These are phyloP conservation scores for Furcula furcula DNA, from an alignment of 2,888 invertebrate genomes.

Conservation along the genomic window DNA sequence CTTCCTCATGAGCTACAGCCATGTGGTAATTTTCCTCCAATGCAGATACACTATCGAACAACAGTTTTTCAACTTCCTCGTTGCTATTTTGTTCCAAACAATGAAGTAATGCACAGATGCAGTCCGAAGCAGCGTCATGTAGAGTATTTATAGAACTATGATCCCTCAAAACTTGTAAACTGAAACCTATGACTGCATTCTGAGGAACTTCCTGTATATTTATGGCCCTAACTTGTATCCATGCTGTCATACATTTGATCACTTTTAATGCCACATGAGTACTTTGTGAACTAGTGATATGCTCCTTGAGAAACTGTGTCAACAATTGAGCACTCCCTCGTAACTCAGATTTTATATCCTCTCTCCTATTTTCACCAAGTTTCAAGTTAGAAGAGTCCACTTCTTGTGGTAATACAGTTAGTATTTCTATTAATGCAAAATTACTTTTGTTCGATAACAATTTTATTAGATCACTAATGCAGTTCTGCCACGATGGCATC, in stretches of 20 bases:
- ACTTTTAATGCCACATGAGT: constrained; percentile 87
- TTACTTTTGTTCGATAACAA: constrained; percentile 87
- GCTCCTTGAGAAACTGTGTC: constrained; percentile 89
- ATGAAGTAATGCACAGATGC: constrained; percentile 92
- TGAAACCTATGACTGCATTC: constrained; percentile 87
- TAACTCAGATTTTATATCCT: constrained; percentile 91
- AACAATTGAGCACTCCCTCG: constrained; percentile 88
- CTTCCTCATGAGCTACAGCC: constrained; percentile 96
- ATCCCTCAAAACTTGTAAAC: constrained; percentile 86
- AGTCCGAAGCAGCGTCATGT: constrained; percentile 95
- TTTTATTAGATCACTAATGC: constrained; percentile 91
- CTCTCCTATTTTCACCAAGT: constrained; percentile 95
- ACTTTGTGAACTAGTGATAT: constrained; percentile 85
- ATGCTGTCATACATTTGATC: constrained; percentile 93
- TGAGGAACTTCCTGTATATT: constrained; percentile 87
- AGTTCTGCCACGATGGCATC: constrained; percentile 96
- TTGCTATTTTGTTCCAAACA: constrained; percentile 90
- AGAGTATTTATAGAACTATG: constrained; percentile 83
- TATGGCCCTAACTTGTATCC: constrained; percentile 93
- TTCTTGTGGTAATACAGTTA: constrained; percentile 98
- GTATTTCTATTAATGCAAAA: constrained; percentile 93
- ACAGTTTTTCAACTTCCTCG: constrained; percentile 87
- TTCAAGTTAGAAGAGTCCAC: constrained; percentile 90
- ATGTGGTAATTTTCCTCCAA: constrained; percentile 94
- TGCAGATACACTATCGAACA: constrained; percentile 90